Evolutionary conservation across 2,888 invertebrate species (phyloP).

Genomic region (Nomada ruficornis): DNA sequence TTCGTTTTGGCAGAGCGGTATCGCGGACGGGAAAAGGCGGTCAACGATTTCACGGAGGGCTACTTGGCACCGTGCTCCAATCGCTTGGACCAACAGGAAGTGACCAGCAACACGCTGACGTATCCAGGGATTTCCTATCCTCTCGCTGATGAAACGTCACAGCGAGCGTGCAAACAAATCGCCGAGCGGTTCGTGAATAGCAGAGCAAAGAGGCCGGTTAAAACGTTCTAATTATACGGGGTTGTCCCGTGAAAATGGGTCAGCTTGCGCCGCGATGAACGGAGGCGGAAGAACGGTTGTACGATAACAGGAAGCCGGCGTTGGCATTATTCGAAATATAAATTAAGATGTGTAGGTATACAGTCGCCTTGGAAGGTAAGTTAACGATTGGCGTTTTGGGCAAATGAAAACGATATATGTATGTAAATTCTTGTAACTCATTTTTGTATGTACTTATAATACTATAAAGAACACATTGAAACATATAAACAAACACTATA

Average conservation of each 20-base stretch:
- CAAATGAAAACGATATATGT: too few relatives aligned
- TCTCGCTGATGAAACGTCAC: background rate
- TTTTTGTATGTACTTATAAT: too few relatives aligned
- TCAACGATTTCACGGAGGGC: constrained; percentile 65
- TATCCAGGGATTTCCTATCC: constrained; percentile 66
- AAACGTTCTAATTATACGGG: constrained; percentile 13
- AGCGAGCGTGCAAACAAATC: background rate
- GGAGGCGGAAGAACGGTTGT: background rate
- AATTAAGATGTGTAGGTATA: too few relatives aligned
- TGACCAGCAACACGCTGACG: constrained; percentile 52
- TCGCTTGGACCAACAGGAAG: constrained; percentile 37
- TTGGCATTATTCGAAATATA: background rate
- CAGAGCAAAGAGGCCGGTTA: too few relatives aligned
- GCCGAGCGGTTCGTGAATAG: too few relatives aligned
- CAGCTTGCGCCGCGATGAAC: background rate
- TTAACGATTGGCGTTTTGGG: too few relatives aligned
- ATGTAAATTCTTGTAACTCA: too few relatives aligned
- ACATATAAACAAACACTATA: too few relatives aligned
- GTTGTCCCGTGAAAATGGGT: constrained; percentile 12
- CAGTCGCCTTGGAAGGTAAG: too few relatives aligned
- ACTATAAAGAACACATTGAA: too few relatives aligned
- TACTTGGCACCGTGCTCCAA: constrained; percentile 60
- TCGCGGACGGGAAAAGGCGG: constrained; percentile 65
- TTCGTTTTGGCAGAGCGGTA: constrained; percentile 54
- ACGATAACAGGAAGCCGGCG: background rate